Evolutionary conservation across 2,113 vertebrate species (phyloP), one percentile per base, ranked within the genome.

Genomic region (Crotalus helleri): DNA sequence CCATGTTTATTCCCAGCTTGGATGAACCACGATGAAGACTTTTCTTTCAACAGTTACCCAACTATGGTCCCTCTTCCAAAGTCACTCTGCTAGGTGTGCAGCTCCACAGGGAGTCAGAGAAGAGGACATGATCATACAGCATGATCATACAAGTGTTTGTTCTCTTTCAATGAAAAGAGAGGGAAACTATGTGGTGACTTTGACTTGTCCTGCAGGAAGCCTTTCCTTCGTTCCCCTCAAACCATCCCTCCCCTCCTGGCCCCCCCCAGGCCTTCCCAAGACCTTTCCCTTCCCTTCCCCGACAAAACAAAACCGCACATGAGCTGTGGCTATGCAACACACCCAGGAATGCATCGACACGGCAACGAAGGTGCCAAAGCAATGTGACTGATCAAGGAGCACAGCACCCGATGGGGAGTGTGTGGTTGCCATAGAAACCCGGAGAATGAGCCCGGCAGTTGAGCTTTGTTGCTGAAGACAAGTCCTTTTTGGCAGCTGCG

Each of bases 331-430:
- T 61, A 91, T 94, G 93, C 91, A 91, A 54, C 92, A 91, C 94
- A 93, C 94, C 92, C 95, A 94, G 0, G 0, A 46, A 85, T 46
- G 91, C 54, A 95, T 96, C 95, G 91, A 96, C 97, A 90, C 93
- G 96, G 97, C 93, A 96, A 96, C 96, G 12, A 85, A 94, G 94
- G 95, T 29, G 57, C 53, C 95, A 94, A 95, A 93, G 95, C 94
- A 87, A 51, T 61, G 93, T 33, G 69, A 81, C 69, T 81, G 88
- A 86, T 59, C 54, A 95, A 95, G 94, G 93, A 4, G 95, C 93
- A 93, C 94, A 90, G 69, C 69, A 19, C n/a, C n/a, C 69, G 94
- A 93, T 95, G 92, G 55, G n/a, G n/a, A 85, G 91, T 92, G 93
- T 87, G 91, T 1, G 0, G 96, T 97, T 94, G 93, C 95, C 94